phyloP scores from a whole-genome alignment of 2,888 invertebrate species.

The Parasteatoda lunata region DNA sequence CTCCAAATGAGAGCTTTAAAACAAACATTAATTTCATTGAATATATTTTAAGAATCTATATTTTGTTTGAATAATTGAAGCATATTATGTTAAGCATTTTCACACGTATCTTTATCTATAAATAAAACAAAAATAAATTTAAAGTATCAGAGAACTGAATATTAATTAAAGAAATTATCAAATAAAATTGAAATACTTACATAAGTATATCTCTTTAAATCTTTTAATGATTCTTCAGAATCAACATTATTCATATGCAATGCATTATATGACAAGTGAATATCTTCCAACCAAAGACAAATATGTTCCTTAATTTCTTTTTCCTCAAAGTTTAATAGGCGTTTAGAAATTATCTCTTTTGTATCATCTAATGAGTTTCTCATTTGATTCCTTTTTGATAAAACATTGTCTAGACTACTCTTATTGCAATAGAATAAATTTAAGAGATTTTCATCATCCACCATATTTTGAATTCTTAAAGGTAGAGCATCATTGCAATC shows the following conservation, averaged over 20 bases:
- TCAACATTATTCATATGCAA: background rate
- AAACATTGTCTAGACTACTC: background rate
- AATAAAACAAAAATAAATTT: background rate
- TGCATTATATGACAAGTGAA: background rate
- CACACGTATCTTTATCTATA: background rate
- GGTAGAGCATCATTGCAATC: background rate
- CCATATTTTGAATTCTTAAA: background rate
- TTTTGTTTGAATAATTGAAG: no score
- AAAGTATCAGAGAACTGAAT: background rate
- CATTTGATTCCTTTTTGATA: slow-evolving; percentile 11
- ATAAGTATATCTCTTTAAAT: slow-evolving; percentile 3
- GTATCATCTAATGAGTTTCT: background rate
- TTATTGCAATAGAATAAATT: background rate
- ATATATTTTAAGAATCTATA: no score
- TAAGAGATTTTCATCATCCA: slow-evolving; percentile 6
- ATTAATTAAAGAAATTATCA: background rate
- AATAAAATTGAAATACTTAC: slow-evolving; percentile 14
- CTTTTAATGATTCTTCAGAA: background rate
- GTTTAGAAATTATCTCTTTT: background rate
- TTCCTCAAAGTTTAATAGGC: background rate
- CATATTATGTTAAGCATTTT: no score
- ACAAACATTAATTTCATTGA: no score
- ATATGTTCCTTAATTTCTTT: slow-evolving; percentile 13
- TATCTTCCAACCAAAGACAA: slow-evolving; percentile 16
- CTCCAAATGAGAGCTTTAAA: no score